These are phyloP conservation scores for Sphaerodactylus townsendi DNA, from an alignment of 2,113 vertebrate genomes.

Conservation along the genomic window DNA sequence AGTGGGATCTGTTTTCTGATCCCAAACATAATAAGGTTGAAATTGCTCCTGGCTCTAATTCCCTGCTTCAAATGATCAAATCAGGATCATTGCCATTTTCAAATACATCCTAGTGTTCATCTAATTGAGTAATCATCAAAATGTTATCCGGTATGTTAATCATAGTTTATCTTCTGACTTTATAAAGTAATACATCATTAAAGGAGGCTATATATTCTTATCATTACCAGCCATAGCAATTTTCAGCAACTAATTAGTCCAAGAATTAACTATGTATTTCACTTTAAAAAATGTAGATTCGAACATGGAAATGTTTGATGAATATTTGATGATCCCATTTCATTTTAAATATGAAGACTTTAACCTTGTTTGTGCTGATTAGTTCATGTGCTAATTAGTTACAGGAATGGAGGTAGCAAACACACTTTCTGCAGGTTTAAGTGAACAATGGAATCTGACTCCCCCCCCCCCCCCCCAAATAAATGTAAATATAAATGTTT, in stretches of 20 bases:
- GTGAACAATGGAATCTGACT: not conserved
- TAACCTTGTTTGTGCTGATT: not conserved
- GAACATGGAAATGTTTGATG: not conserved
- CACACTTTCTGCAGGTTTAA: not conserved
- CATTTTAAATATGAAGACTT: conserved; percentile 24
- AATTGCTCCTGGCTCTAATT: not conserved
- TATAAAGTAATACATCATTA: conserved; percentile 24
- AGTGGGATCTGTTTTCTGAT: rapidly evolving
- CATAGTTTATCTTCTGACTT: conserved; percentile 17
- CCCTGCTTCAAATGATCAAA: not conserved
- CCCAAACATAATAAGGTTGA: not conserved
- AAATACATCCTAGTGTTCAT: not conserved
- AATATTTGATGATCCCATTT: conserved; percentile 41
- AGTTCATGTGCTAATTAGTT: conserved; percentile 25
- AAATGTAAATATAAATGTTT: not conserved
- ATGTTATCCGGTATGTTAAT: conserved; percentile 27
- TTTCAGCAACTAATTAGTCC: conserved; percentile 41
- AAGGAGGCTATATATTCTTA: conserved; percentile 2
- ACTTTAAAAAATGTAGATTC: conserved; percentile 9
- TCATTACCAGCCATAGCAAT: not conserved
- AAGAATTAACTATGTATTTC: conserved; percentile 16
- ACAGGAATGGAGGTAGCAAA: conserved; percentile 3
- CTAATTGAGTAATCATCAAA: not conserved
- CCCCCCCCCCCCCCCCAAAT: not conserved
- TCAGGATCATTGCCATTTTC: not conserved